These are phyloP conservation scores for Tetramorium parvispinum DNA, from an alignment of 1,140 invertebrate genomes.

Conservation along the genomic window DNA sequence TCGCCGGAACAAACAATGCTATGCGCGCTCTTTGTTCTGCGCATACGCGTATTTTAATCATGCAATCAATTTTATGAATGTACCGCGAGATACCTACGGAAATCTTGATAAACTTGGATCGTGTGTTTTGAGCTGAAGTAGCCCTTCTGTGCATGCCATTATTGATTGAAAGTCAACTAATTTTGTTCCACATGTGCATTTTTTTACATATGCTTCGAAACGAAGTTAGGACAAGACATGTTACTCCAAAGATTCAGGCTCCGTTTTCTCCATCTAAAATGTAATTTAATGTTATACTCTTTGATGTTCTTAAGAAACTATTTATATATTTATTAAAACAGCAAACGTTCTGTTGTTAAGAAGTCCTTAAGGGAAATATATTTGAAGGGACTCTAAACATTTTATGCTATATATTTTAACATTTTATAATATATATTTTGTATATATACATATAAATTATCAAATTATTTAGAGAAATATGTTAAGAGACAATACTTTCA, in stretches of 20 bases:
- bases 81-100: neutral
- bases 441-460: too few species aligned
- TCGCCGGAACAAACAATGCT: neutral
- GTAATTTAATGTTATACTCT: neutral
- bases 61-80: neutral
- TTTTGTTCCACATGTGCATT: neutral
- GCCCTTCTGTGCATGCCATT: neutral
- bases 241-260: neutral
- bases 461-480: neutral
- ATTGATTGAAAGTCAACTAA: neutral
- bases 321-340: neutral
- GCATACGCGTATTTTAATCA: slow-evolving; percentile 1
- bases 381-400: neutral
- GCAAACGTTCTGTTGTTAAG: neutral
- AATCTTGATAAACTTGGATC: neutral
- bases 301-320: neutral
- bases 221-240: neutral
- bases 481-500: neutral
- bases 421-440: too few species aligned
- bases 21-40: neutral
- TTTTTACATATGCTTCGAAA: neutral
- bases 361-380: neutral
- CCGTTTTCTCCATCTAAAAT: neutral
- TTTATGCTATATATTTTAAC: too few species aligned
- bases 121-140: neutral